Conservation (phyloP, 2,888 invertebrate species). For the Lamellibrachia columna region DNA sequence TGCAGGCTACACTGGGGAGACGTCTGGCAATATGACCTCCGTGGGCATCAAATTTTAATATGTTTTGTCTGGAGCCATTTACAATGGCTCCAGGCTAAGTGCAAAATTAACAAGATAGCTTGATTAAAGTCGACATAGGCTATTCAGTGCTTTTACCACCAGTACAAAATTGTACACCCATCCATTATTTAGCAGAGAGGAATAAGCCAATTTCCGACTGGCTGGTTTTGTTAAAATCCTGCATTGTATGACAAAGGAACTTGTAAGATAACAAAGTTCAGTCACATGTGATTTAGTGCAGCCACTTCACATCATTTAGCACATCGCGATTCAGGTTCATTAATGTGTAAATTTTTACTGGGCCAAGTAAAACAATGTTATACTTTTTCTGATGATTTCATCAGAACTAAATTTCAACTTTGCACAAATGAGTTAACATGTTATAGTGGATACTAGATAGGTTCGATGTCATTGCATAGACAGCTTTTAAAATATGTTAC, state of each 20-base stretch:
- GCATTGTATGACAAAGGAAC: not conserved
- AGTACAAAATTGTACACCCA: not conserved
- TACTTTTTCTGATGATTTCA: no score
- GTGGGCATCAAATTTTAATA: constrained; percentile 9
- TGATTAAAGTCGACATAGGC: not conserved
- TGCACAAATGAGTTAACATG: no score
- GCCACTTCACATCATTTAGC: no score
- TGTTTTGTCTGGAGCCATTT: not conserved
- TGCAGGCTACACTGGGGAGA: not conserved
- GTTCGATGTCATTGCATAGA: no score
- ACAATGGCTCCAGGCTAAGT: not conserved
- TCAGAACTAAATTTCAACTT: no score
- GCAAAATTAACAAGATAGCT: not conserved
- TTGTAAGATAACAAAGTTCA: not conserved
- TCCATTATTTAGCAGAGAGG: not conserved
- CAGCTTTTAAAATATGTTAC: no score
- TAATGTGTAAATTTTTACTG: no score
- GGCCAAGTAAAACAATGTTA: no score
- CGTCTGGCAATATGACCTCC: not conserved
- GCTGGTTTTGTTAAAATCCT: not conserved
- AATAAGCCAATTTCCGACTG: not conserved
- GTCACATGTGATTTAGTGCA: no score
- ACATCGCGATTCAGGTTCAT: no score
- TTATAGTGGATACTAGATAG: no score
- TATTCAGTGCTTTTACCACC: not conserved